Evolutionary conservation across 2,888 invertebrate species (phyloP).

Genomic region (Aphodius granarius): DNA sequence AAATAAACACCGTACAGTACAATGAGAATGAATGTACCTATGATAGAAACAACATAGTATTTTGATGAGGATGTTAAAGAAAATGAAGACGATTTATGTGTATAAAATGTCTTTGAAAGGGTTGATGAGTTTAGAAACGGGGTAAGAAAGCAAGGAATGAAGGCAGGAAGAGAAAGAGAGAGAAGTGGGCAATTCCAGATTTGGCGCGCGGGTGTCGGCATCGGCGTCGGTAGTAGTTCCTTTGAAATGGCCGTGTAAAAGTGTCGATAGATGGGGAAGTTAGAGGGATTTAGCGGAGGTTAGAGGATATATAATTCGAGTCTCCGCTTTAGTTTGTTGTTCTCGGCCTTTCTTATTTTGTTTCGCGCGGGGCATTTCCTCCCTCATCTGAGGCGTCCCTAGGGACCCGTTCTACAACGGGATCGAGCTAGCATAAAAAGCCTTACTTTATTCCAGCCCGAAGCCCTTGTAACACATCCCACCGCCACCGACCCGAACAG

Average conservation of each 20-base stretch:
- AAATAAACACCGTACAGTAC: too few species aligned
- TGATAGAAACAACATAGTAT: too few species aligned
- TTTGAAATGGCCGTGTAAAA: neutral
- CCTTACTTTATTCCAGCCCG: neutral
- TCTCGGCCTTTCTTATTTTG: neutral
- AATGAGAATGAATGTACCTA: too few species aligned
- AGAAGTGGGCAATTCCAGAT: neutral
- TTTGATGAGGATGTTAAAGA: neutral
- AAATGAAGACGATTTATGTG: neutral
- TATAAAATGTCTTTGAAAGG: neutral
- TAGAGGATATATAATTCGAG: neutral
- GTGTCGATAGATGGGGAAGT: neutral
- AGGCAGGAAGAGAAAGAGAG: neutral
- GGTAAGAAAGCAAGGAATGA: neutral
- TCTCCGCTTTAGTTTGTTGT: neutral
- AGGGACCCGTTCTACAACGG: neutral
- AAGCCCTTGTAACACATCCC: neutral
- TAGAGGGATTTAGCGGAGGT: neutral
- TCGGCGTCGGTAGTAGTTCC: too few species aligned
- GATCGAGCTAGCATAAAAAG: neutral
- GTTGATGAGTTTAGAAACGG: neutral
- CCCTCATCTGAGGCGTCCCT: neutral
- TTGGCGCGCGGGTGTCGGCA: neutral
- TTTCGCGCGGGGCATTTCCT: neutral
- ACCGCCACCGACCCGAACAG: neutral